phyloP scores from a whole-genome alignment of 92 coral and sea anemone genomes.

The Umimayanthus chanpuru region DNA sequence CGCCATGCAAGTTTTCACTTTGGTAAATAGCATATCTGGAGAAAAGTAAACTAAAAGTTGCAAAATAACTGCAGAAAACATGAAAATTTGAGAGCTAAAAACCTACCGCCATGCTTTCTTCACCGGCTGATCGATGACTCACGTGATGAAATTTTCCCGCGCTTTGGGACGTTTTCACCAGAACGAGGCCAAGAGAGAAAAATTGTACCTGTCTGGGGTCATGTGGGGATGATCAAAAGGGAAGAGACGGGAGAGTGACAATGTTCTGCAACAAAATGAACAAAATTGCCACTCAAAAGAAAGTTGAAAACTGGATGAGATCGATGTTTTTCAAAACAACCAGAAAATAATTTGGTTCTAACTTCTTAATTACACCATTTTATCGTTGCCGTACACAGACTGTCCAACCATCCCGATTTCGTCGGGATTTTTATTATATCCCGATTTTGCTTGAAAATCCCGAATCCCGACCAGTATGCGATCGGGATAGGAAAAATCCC shows the following conservation, averaged over 20 bases:
- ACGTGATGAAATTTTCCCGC: slow-evolving; percentile 99
- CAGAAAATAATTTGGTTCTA: no score
- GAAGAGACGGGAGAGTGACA: neutral
- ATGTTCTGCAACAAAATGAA: no score
- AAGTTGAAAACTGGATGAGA: no score
- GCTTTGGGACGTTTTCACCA: slow-evolving; percentile 57
- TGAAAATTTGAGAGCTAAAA: neutral
- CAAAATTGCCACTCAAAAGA: no score
- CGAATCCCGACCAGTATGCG: no score
- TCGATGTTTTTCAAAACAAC: no score
- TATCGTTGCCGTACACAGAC: no score
- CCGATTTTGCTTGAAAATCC: no score
- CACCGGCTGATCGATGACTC: slow-evolving; percentile 76
- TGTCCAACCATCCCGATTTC: no score
- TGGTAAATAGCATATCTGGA: neutral
- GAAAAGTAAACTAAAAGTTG: neutral
- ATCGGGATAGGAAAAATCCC: no score
- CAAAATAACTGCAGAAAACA: neutral
- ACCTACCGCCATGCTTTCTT: slow-evolving; percentile 95
- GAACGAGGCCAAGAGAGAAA: slow-evolving; percentile 55
- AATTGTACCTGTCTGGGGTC: neutral
- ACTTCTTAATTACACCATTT: no score
- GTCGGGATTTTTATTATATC: no score
- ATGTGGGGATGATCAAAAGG: neutral
- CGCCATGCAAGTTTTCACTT: neutral